Evolutionary conservation across 2,888 invertebrate genomes (phyloP), one percentile per base, ranked within the genome.

Genomic region (Tenthredo livida): DNA sequence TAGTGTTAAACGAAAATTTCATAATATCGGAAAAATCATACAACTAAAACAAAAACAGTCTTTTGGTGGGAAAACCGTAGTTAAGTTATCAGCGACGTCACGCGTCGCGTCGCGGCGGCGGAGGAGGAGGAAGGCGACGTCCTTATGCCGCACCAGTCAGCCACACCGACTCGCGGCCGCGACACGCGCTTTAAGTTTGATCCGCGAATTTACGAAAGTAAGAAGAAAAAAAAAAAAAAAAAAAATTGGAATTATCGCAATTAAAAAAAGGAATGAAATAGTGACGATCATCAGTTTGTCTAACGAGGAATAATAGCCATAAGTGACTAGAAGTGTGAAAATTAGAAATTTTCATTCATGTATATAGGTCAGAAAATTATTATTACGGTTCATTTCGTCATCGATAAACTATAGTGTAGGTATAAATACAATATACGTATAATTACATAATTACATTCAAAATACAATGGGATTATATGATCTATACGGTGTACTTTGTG

Each of bases 131-230:
- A 67, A 65, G 33, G 67, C 67, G 83, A 50, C 67, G 83, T 65
- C 25, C 80, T 83, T 47, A 65, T 10, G 37, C 83, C n/a, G 61
- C 80, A 58, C 40, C 65, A 82, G 83, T 83, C 83, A 83, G 83
- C 47, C 83, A 83, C 43, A 83, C 83, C 83, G 83, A 83, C 83
- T 83, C 83, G 83, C 67, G 83, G 83, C 83, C 83, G 83, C 83
- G 83, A 83, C 83, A 83, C 83, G 47, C 83, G 83, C n/a, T 67
- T n/a, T n/a, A 25, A 67, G 67, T 47, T 83, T 47, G 50, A 83
- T 83, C 83, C 83, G 83, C 67, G 25, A 70, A 67, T 67, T 47
- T 12, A 17, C 33, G 47, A 43, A 40, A 6, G 15, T 37, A 25
- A 1, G 25, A 25, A 9, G 4, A 33, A 33, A 33, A 33, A 33